Base-by-base conservation (phyloP, 2,888 invertebrate genomes). In the Empis livida region DNA sequence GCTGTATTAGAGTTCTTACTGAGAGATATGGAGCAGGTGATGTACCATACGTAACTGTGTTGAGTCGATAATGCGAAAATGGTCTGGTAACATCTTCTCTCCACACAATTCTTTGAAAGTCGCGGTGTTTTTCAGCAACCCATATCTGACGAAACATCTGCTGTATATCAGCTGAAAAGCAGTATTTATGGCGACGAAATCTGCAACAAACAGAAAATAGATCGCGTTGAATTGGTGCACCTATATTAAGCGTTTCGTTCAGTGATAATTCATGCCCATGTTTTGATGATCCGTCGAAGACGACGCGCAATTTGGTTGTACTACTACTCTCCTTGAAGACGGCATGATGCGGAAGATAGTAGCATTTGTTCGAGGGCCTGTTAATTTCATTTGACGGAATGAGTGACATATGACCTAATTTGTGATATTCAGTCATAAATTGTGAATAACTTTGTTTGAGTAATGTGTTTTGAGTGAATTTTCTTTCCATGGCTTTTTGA, bases 91-190 rank as follows among this genome's bases (percentile, higher is more conserved):
- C n/a, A 10, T 32, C 41, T 30, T 43, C 39, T 31, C 54, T 45
- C 54, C 53, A 55, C 6, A 53, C 27, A 16, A 51, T 53, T 17
- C 52, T 38, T 38, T 55, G 51, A 48, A 37, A 54, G 14, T 2
- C n/a, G n/a, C 40, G 40, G 27, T 54, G 52, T 1, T 46, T 30
- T 2, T 51, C 39, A 10, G 48, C 10, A 0, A 53, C 35, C 53
- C 52, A 53, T 11, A 55, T 53, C 23, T 53, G 53, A 2, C 51
- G 49, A 37, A 54, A 53, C 52, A 54, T 54, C 23, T 55, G 52
- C 10, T 50, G 43, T 8, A 53, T 51, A 32, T 50, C 51, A 1
- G 51, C 48, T 9, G 49, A 48, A n/a, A 53, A 51, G 2, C 49
- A 51, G 13, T 45, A 53, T 2, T 37, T 8, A 48, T 52, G 50